phyloP scores from a whole-genome alignment of 2,888 invertebrate species.

The Xestia sexstrigata region DNA sequence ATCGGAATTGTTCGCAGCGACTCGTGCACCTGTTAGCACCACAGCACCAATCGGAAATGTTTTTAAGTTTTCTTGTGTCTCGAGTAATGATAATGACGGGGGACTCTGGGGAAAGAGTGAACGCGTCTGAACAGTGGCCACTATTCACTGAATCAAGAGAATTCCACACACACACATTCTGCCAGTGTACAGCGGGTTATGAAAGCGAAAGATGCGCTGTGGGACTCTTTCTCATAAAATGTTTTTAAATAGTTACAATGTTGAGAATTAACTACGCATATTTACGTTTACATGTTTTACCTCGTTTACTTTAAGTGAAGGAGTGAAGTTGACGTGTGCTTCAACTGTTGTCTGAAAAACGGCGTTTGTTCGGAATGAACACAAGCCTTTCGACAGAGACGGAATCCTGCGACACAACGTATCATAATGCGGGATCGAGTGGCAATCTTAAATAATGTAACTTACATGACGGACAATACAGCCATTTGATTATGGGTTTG shows the following conservation, averaged over 20 bases:
- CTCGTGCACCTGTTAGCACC: background rate
- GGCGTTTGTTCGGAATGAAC: background rate
- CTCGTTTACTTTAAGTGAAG: background rate
- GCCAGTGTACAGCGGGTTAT: background rate
- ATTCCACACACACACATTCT: background rate
- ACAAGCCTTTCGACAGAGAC: background rate
- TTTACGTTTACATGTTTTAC: background rate
- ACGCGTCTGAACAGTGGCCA: background rate
- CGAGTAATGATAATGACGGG: too few species aligned
- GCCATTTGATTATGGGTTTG: too few species aligned
- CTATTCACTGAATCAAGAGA: background rate
- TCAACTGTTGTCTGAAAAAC: constrained; percentile 2
- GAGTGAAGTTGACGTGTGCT: background rate
- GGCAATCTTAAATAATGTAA: background rate
- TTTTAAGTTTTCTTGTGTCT: background rate
- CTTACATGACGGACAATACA: background rate
- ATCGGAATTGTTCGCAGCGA: background rate
- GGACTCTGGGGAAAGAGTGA: background rate
- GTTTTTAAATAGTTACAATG: background rate
- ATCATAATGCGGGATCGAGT: background rate
- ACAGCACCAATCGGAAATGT: background rate
- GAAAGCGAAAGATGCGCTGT: background rate
- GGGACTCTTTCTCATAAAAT: background rate
- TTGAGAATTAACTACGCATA: background rate
- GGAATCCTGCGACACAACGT: background rate